Conservation (phyloP, 1,140 invertebrate species). For the Cheumatopsyche charites region DNA sequence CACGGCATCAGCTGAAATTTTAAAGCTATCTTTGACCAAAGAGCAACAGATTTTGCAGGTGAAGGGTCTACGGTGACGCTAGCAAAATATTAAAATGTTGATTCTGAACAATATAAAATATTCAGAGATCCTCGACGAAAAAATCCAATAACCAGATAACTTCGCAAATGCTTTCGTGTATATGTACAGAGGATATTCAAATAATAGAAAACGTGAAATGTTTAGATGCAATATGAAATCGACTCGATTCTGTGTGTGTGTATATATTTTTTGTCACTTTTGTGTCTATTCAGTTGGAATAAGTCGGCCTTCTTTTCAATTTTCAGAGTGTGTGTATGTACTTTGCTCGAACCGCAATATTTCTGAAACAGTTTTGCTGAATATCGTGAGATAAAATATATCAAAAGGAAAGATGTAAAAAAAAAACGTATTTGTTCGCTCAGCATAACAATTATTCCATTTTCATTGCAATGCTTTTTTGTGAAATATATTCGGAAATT, state of each 20-base stretch:
- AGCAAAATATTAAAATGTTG: too few species aligned
- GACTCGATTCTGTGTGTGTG: background rate
- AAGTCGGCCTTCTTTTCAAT: slow-evolving; percentile 4
- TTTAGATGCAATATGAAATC: slow-evolving; percentile 8
- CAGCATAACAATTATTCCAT: background rate
- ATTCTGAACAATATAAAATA: too few species aligned
- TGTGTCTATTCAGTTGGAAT: background rate
- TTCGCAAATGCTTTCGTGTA: too few species aligned
- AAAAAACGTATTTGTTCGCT: background rate
- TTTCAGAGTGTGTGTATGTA: background rate
- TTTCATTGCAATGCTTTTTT: background rate
- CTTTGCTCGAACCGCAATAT: background rate
- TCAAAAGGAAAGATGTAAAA: background rate
- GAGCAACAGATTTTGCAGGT: too few species aligned
- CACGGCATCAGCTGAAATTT: background rate
- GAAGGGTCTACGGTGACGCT: too few species aligned
- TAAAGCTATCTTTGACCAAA: background rate
- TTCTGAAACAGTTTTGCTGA: background rate
- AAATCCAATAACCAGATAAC: too few species aligned
- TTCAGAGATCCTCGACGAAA: too few species aligned
- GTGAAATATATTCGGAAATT: too few species aligned
- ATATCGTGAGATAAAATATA: background rate
- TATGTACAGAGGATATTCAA: too few species aligned
- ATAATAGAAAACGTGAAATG: background rate
- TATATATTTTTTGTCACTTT: background rate